Conservation (phyloP, 2,113 vertebrate species). For the Malurus melanocephalus region DNA sequence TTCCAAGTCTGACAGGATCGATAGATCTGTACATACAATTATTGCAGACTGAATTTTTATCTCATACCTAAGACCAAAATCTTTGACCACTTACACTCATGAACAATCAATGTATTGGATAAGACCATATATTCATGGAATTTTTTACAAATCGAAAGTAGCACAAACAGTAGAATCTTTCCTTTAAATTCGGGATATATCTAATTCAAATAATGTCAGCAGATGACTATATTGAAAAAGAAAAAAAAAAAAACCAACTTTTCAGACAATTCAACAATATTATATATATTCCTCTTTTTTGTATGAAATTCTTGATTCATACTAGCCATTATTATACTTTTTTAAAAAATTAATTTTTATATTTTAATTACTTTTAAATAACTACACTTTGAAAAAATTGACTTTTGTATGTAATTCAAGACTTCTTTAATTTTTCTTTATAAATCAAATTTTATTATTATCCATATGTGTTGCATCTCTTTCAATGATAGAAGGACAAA, state of each 20-base stretch:
- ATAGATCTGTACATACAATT: not conserved
- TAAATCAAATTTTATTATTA: not conserved
- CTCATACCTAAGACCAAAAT: not conserved
- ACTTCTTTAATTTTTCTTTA: not conserved
- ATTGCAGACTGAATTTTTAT: not conserved
- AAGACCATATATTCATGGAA: not conserved
- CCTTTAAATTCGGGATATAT: not conserved
- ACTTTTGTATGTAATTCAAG: not conserved
- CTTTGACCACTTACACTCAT: not conserved
- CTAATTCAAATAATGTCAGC: not conserved
- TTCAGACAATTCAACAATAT: not conserved
- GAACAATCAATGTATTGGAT: not conserved
- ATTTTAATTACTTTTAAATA: not conserved
- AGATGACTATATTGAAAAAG: not conserved
- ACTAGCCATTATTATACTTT: not conserved
- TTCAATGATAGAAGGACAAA: not conserved
- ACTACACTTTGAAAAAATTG: not conserved
- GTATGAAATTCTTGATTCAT: not conserved
- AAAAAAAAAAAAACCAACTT: accelerated
- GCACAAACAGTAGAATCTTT: not conserved
- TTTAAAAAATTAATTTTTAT: not conserved
- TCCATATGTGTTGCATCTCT: not conserved
- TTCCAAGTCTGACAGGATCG: not conserved
- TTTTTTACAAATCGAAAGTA: not conserved
- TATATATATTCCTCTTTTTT: not conserved